phyloP scores from a whole-genome alignment of 2,888 invertebrate genomes.

The Eupithecia insigniata region DNA sequence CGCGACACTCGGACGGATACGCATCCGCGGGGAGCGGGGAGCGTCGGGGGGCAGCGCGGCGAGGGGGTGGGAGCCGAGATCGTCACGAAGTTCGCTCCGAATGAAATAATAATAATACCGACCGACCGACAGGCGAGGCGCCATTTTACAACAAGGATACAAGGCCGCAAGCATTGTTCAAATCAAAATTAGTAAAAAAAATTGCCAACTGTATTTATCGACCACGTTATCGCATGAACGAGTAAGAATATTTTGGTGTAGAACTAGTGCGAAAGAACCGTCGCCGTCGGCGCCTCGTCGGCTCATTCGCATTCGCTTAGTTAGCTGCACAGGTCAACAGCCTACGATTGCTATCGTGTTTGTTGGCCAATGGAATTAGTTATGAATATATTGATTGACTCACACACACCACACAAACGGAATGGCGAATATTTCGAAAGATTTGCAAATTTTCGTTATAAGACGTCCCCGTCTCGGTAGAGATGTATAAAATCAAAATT shows the following conservation, averaged over 20 bases:
- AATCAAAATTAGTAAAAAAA: constrained; percentile 58
- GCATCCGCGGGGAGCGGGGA: constrained; percentile 74
- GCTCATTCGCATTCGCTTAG: constrained; percentile 65
- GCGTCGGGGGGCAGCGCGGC: constrained; percentile 46
- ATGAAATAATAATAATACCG: constrained; percentile 69
- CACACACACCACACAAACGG: constrained; percentile 21
- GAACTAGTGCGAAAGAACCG: constrained; percentile 55
- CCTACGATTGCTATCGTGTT: constrained; percentile 73
- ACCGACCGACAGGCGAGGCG: constrained; percentile 59
- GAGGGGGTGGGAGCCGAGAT: constrained; percentile 74
- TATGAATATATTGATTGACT: constrained; percentile 54
- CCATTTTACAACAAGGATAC: constrained; percentile 84
- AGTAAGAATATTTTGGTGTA: constrained; percentile 34
- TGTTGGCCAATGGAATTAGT: constrained; percentile 66
- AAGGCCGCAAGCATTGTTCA: constrained; percentile 77
- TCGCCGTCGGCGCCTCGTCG: constrained; percentile 53
- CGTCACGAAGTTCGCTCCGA: constrained; percentile 83
- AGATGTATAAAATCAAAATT: constrained; percentile 6
- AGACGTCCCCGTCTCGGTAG: neutral
- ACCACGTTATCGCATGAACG: constrained; percentile 39
- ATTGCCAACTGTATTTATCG: constrained; percentile 44
- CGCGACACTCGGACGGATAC: constrained; percentile 84
- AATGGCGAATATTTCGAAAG: neutral
- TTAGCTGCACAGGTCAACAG: constrained; percentile 76
- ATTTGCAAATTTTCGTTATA: neutral